Evolutionary conservation across 1,140 invertebrate genomes (phyloP).

Genomic region (Acromyrmex charruanus): DNA sequence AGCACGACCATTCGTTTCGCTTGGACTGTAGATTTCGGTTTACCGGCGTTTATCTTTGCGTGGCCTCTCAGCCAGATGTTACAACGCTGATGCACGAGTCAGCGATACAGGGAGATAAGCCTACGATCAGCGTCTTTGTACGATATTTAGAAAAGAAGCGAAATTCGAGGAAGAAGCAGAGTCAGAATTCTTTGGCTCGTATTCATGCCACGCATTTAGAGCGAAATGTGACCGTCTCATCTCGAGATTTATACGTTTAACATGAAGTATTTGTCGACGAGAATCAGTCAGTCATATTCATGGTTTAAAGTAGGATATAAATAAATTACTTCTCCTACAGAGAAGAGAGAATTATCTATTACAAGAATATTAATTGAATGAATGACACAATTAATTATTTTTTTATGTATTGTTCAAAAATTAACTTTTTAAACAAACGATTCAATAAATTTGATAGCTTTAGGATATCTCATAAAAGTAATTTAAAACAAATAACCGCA

Average conservation of each 20-base stretch:
- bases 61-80: slow-evolving; percentile 33
- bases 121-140: slow-evolving; percentile 31
- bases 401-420: background rate
- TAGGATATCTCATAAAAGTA: background rate
- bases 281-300: slow-evolving; percentile 31
- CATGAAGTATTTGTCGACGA: slow-evolving; percentile 1
- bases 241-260: slow-evolving; percentile 30
- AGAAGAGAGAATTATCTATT: background rate
- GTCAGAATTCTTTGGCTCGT: slow-evolving; percentile 49
- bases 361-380: background rate
- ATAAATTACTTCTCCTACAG: background rate
- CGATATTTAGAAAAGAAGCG: slow-evolving; percentile 17
- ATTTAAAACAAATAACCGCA: background rate
- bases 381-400: background rate
- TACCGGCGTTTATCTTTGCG: slow-evolving; percentile 32
- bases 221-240: slow-evolving; percentile 31
- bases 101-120: slow-evolving; percentile 46
- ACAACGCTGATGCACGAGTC: slow-evolving; percentile 36
- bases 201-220: slow-evolving; percentile 31
- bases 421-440: background rate
- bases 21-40: background rate
- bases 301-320: background rate
- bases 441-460: background rate
- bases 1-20: slow-evolving; percentile 27
- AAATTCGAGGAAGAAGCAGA: slow-evolving; percentile 32